These are phyloP conservation scores for Xestia sexstrigata DNA, from an alignment of 2,888 invertebrate species.

Conservation along the genomic window DNA sequence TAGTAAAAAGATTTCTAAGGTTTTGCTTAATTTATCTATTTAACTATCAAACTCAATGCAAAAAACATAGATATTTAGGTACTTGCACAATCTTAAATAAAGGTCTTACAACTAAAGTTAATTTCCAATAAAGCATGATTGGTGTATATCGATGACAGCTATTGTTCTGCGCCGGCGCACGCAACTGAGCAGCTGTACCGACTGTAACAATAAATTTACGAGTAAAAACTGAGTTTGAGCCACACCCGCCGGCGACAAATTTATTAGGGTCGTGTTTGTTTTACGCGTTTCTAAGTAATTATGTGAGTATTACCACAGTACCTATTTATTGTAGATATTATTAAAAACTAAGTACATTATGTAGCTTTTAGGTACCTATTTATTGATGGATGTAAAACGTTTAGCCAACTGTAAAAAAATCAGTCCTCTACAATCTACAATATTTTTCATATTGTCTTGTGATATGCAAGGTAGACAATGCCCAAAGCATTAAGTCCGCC, in stretches of 20 bases:
- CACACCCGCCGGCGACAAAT: slow-evolving; percentile 67
- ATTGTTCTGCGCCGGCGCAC: slow-evolving; percentile 54
- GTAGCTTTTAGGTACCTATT: no score
- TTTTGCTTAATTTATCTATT: neutral
- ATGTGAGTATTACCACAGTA: neutral
- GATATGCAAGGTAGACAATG: no score
- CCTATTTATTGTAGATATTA: neutral
- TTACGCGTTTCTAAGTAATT: slow-evolving; percentile 12
- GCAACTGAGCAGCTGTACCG: slow-evolving; percentile 63
- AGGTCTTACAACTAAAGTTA: slow-evolving; percentile 24
- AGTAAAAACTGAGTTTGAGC: slow-evolving; percentile 67
- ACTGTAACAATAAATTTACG: slow-evolving; percentile 66
- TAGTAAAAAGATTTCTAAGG: no score
- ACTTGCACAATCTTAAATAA: neutral
- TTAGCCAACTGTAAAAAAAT: no score
- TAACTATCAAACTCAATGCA: no score
- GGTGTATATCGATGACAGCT: slow-evolving; percentile 57
- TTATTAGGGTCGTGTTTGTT: slow-evolving; percentile 41
- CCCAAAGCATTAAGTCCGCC: no score
- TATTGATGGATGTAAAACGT: no score
- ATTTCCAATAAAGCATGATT: slow-evolving; percentile 57
- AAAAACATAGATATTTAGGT: neutral
- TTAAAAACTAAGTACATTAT: neutral
- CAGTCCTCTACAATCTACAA: no score
- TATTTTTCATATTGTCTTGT: no score